These are phyloP conservation scores for Drosophila equinoxialis DNA, from an alignment of 1,140 invertebrate genomes.

Conservation along the genomic window DNA sequence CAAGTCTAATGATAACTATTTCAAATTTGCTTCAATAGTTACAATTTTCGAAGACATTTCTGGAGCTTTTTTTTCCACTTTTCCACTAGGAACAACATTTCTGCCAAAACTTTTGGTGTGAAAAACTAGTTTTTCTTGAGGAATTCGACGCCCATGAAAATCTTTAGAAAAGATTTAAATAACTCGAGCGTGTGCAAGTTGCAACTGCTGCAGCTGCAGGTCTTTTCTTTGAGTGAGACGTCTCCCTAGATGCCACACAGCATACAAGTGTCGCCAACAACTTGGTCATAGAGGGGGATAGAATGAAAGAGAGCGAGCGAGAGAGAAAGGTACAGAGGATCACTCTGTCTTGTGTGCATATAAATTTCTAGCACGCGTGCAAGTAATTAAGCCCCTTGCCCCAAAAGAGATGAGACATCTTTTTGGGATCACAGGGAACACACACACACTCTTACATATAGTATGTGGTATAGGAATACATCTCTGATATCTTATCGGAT, in stretches of 20 bases:
- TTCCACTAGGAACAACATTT: background rate
- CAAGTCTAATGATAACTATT: background rate
- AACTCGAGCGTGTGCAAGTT: conserved; percentile 29
- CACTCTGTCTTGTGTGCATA: conserved; percentile 36
- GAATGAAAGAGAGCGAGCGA: background rate
- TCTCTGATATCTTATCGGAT: conserved; percentile 70
- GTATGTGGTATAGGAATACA: conserved; percentile 8
- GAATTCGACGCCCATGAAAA: conserved; percentile 21
- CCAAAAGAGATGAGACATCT: conserved; percentile 70
- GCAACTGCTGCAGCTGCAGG: conserved; percentile 28
- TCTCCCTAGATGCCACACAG: conserved; percentile 25
- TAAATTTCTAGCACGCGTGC: conserved; percentile 78
- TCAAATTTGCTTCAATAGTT: background rate
- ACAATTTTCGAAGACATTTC: background rate
- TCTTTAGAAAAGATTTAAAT: conserved; percentile 49
- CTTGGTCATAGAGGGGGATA: background rate
- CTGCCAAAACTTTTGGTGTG: background rate
- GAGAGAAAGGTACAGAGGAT: background rate
- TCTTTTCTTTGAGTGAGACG: conserved; percentile 47
- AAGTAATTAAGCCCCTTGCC: conserved; percentile 67
- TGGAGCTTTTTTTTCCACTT: background rate
- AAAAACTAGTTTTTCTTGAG: conserved; percentile 1
- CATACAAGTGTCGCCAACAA: conserved; percentile 30
- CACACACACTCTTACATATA: conserved; percentile 22
- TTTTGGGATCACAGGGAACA: conserved; percentile 35